These are phyloP conservation scores for Troglohyphantes excavatus DNA, from an alignment of 2,888 invertebrate species.

Conservation along the genomic window DNA sequence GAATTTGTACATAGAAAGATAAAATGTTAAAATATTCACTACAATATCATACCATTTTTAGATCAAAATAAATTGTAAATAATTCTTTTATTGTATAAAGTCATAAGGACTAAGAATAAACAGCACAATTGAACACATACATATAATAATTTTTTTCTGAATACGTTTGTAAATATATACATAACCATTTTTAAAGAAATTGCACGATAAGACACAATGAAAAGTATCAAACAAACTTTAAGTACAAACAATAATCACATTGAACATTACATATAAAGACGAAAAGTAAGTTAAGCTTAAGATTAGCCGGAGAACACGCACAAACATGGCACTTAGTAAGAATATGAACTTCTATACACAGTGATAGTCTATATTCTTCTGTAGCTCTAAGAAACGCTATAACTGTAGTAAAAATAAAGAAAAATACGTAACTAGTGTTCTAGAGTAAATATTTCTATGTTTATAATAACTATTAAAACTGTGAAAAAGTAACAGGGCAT, in stretches of 20 bases:
- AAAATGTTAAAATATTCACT: constrained; percentile 38
- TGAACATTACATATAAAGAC: constrained; percentile 32
- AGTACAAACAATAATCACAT: constrained; percentile 13
- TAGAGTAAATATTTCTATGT: constrained; percentile 9
- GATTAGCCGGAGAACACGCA: constrained; percentile 39
- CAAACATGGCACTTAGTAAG: constrained; percentile 61
- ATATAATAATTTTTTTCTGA: background rate
- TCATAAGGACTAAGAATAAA: constrained; percentile 13
- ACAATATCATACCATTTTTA: constrained; percentile 16
- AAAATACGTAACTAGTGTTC: constrained; percentile 1
- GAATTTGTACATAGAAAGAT: constrained; percentile 42
- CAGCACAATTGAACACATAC: background rate
- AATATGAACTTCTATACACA: constrained; percentile 47
- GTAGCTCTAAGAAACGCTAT: constrained; percentile 15
- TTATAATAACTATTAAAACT: background rate
- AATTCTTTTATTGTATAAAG: constrained; percentile 28
- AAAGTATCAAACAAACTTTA: constrained; percentile 26
- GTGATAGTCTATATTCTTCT: constrained; percentile 44
- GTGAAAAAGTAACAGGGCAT: background rate
- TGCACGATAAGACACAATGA: constrained; percentile 5
- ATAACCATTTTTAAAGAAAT: constrained; percentile 11
- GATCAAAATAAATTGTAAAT: constrained; percentile 31
- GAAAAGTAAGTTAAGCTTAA: constrained; percentile 23
- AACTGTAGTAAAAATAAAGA: constrained; percentile 7
- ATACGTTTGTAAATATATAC: background rate